A percentile compares a stretch with the other conserved stretches of the same genome.
Conservation (phyloP, 2,797 vertebrate species). For the Limnodromus scolopaceus region DNA sequence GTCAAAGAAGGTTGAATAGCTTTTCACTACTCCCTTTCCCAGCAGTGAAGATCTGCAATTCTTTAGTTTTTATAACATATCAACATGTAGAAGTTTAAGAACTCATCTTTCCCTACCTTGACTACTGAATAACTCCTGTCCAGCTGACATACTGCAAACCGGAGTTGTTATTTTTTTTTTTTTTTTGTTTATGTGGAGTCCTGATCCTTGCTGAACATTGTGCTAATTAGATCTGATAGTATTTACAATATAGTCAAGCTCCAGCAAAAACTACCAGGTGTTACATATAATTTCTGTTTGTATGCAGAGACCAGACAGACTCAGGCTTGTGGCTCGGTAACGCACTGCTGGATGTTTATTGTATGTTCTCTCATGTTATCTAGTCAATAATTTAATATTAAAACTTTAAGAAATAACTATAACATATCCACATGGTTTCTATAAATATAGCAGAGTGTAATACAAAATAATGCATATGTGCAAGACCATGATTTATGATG, state of each 20-base stretch:
- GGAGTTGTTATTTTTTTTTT: neutral
- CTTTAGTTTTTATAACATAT: neutral
- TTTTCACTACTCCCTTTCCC: neutral
- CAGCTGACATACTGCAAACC: neutral
- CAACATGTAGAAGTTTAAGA: neutral
- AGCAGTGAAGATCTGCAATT: neutral
- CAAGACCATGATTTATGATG: constrained; percentile 12
- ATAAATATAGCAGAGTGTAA: neutral
- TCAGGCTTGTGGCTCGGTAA: neutral
- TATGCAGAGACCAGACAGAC: neutral
- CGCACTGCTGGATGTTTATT: neutral
- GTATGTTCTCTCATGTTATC: neutral
- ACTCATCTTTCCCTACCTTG: neutral
- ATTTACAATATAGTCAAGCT: neutral
- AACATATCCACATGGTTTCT: neutral
- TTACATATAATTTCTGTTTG: neutral
- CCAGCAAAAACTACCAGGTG: neutral
- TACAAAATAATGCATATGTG: constrained; percentile 48
- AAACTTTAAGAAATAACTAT: neutral
- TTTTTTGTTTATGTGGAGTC: neutral
- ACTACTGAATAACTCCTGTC: neutral
- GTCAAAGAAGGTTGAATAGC: neutral
- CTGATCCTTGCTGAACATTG: neutral
- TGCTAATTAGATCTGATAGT: neutral
- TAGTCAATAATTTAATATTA: neutral